Base-by-base conservation (phyloP, 1,140 invertebrate genomes). In the Aphelenchoides besseyi region DNA sequence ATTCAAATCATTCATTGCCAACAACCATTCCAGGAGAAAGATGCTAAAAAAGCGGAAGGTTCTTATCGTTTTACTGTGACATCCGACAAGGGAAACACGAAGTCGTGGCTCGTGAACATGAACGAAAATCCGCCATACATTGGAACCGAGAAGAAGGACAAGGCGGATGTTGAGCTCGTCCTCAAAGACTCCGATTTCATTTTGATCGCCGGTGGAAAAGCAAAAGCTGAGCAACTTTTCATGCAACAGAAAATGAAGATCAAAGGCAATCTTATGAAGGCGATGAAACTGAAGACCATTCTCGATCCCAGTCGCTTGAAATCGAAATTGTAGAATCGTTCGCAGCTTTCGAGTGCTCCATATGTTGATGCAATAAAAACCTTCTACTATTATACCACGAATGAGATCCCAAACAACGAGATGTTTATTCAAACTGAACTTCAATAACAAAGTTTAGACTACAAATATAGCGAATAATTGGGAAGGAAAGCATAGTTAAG, bases 151-250 rank as follows among this genome's bases (percentile, higher is more conserved):
- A 57, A 36, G 16, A 5, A n/a, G 16, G 55, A 62, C 30, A 73
- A 75, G 33, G 79, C 77, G 26, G 81, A 82, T 29, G 71, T 75
- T 62, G 81, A 83, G 48, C 68, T 83, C 23, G 72, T 53, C 8
- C 41, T 82, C n/a, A 77, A 74, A 57, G 81, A 82, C 64, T 72
- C 73, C 18, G 72, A 73, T 61, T 83, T 82, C 70, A 75, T 82
- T 12, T 48, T 64, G 36, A 71, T 82, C 32, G 77, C 79, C n/a
- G 91, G 81, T 90, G 92, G 62, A 90, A 89, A 86, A 95, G 79
- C 93, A 94, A 12, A 93, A 90, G 1, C 92, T 95, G 73, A 91
- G 89, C 1, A 90, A 95, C 95, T 94, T 3, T 98, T 97, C 85
- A 96, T 97, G 89, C 92, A 95, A 87, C 94, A 72, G 35, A 78